Evolutionary conservation across 2,888 invertebrate species (phyloP).

Genomic region (Congeria kusceri): DNA sequence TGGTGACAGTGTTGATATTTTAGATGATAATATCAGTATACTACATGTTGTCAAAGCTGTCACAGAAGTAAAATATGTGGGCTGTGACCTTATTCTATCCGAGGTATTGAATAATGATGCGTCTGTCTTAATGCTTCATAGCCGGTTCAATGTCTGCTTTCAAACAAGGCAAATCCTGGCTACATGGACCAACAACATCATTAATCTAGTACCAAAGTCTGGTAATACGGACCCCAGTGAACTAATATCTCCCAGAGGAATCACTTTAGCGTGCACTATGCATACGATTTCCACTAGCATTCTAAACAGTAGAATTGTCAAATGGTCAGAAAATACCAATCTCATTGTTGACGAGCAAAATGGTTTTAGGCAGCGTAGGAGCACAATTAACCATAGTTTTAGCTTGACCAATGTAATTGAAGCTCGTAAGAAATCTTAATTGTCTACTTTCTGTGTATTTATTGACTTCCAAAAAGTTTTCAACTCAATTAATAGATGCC

Average conservation of each 20-base stretch:
- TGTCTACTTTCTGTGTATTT: neutral
- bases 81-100: neutral
- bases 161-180: neutral
- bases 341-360: constrained; percentile 21
- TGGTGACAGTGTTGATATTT: neutral
- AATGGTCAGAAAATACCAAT: constrained; percentile 3
- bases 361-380: constrained; percentile 20
- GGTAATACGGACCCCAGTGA: constrained; percentile 6
- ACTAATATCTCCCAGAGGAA: constrained; percentile 15
- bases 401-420: constrained; percentile 19
- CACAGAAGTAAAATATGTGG: neutral
- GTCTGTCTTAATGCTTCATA: neutral
- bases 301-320: constrained; percentile 2
- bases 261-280: constrained; percentile 9
- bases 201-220: constrained; percentile 20
- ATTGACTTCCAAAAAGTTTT: constrained; percentile 15
- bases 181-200: constrained; percentile 13
- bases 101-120: neutral
- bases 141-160: constrained; percentile 22
- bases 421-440: constrained; percentile 9
- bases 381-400: constrained; percentile 15
- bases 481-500: neutral
- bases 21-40: constrained; percentile 4
- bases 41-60: neutral
- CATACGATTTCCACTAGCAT: constrained; percentile 8